Evolutionary conservation across 2,888 invertebrate genomes (phyloP), one percentile per base, ranked within the genome.

Genomic region (Aspidiotus rigidus): DNA sequence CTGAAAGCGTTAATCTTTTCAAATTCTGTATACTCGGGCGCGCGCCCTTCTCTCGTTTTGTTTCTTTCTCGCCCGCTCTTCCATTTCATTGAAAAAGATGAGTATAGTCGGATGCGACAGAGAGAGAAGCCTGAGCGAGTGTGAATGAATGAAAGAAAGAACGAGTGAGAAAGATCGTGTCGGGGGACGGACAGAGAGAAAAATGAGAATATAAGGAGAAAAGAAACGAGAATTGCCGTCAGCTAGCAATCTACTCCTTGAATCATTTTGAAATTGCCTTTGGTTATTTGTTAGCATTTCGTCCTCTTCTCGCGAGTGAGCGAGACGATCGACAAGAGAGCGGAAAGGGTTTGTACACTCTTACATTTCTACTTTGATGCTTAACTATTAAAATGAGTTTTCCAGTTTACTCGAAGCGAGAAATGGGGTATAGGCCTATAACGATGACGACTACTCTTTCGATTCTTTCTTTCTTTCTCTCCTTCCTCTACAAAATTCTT

Each of bases 321-420:
- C 17, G 11, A 17, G 57, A 28, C 28, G 28, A 28, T 28, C 28
- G 59, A 41, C 49, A 39, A 55, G 16, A 57, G 11, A 10, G 15
- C 11, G 55, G 62, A n/a, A 69, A 62, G 62, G 69, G 44, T 40
- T 17, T 54, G 61, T 61, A 61, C 53, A 69, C 54, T 54, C 49
- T 28, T 59, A 67, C 60, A 67, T 62, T 69, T 62, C 69, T 69
- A 62, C 62, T 56, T 62, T 69, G 62, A 62, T 69, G 62, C 69
- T 69, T 69, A 69, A 69, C 69, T 69, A 69, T 69, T 69, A 69
- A 69, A 69, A 69, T 69, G 69, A 69, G 69, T 69, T 69, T 67
- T 69, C 44, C 62, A 69, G 69, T 64, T 64, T 64, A 69, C 57
- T 63, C 62, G 62, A 39, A 60, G 49, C 60, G 53, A 57, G 39